phyloP scores from a whole-genome alignment of 92 coral and sea anemone genomes.

The Siderastrea siderea region DNA sequence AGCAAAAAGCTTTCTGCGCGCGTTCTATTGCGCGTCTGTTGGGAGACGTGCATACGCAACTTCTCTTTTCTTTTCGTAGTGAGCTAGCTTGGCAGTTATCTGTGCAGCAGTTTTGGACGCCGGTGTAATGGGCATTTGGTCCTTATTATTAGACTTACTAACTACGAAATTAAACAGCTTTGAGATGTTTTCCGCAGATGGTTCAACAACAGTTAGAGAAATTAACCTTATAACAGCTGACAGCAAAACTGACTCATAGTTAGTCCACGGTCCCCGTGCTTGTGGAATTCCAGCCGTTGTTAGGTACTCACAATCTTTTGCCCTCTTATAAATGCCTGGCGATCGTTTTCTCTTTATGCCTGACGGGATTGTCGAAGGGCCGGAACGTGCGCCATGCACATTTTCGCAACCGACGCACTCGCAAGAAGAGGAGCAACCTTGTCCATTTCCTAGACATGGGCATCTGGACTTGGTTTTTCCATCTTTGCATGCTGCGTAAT shows the following conservation, averaged over 20 bases:
- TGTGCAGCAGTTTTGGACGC: conserved; percentile 7
- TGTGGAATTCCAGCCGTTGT: conserved; percentile 21
- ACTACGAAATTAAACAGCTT: conserved; percentile 22
- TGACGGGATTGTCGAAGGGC: background rate
- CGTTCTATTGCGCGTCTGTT: background rate
- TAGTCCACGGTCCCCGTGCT: conserved; percentile 26
- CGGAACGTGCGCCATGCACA: conserved; percentile 23
- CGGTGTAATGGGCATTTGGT: conserved; percentile 5
- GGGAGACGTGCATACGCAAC: conserved; percentile 38
- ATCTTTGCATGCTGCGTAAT: conserved; percentile 20
- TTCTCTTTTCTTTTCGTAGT: conserved; percentile 29
- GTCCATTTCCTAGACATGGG: conserved; percentile 41
- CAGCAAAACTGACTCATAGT: background rate
- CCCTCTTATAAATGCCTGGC: conserved; percentile 7
- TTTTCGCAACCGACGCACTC: conserved; percentile 20
- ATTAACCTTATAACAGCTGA: conserved; percentile 23
- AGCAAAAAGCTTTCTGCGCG: no score
- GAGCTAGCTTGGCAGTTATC: conserved; percentile 43
- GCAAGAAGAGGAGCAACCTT: conserved; percentile 37
- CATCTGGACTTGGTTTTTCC: conserved; percentile 29
- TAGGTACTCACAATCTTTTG: conserved; percentile 4
- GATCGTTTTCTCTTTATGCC: conserved; percentile 3
- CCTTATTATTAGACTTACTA: background rate
- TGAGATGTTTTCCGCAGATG: conserved; percentile 44
- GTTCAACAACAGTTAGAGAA: conserved; percentile 24